Base-by-base conservation (phyloP, 2,888 invertebrate genomes). In the Cosmorhoe ocellata region DNA sequence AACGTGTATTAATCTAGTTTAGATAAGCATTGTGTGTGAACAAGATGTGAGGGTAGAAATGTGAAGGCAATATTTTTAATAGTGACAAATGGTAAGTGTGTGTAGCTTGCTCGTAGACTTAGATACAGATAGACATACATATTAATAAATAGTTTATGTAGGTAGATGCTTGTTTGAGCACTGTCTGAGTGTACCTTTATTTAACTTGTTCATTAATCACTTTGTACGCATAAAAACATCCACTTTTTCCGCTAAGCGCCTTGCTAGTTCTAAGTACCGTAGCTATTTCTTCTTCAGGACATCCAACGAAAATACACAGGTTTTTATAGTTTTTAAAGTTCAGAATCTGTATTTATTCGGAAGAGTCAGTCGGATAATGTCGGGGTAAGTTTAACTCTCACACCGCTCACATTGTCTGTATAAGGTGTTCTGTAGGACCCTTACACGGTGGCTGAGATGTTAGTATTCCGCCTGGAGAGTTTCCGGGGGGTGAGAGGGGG, bases 111-210 rank as follows among this genome's bases (percentile, higher is more conserved):
- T 46, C 33, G 34, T 12, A 28, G 1, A 12, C 10, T 39, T 0
- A 46, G 11, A 33, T 8, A 46, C 8, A 27, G 14, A 39, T 24
- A 32, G 32, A 36, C n/a, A 22, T 24, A 22, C 7, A 10, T 3
- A 38, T 42, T 22, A 24, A 24, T 24, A 5, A 7, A 6, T 24
- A 6, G n/a, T n/a, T 24, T 1, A 24, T 24, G 1, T 5, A 6
- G 1, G 1, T 49, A 48, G 10, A 22, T 39, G 38, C 36, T 33
- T 49, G 49, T 52, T n/a, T n/a, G n/a, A n/a, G 54, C 59, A 50
- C 30, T 37, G 34, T 42, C 32, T 26, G 33, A 7, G 33, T 50
- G 32, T 26, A n/a, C n/a, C n/a, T n/a, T n/a, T n/a, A n/a, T n/a
- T n/a, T 33, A 47, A 48, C 41, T 45, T 36, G 31, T 45, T 18